These are phyloP conservation scores for Pollimyrus isidori DNA, from an alignment of 2,113 vertebrate species.

Conservation along the genomic window DNA sequence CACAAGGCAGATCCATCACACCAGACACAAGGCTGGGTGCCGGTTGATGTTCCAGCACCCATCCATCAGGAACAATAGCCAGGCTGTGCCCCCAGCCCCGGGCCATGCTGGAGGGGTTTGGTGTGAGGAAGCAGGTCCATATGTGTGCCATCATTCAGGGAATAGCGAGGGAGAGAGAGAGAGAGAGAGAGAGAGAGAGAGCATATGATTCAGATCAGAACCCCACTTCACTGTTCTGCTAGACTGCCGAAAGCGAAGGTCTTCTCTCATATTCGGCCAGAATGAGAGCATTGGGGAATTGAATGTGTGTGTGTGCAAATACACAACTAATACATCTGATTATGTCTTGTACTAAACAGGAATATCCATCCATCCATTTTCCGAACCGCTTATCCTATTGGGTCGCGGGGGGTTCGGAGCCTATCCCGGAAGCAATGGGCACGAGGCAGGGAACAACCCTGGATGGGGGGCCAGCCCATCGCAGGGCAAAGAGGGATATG, in stretches of 20 bases:
- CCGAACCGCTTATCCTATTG: too few relatives aligned
- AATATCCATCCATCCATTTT: too few relatives aligned
- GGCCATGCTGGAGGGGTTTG: not conserved
- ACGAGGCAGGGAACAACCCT: too few relatives aligned
- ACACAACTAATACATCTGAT: not conserved
- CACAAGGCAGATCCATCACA: not conserved
- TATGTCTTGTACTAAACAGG: not conserved
- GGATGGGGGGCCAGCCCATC: too few relatives aligned
- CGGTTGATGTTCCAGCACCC: not conserved
- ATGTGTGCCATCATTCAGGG: not conserved
- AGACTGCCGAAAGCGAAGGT: not conserved
- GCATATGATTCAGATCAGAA: not conserved
- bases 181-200: not conserved
- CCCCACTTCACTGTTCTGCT: not conserved
- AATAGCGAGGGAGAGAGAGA: not conserved
- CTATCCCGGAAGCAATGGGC: too few relatives aligned
- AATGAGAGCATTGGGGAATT: not conserved
- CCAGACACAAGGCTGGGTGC: not conserved
- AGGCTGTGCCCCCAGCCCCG: not conserved
- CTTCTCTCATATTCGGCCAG: not conserved
- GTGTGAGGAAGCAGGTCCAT: not conserved
- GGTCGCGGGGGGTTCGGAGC: too few relatives aligned
- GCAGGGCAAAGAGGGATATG: too few relatives aligned
- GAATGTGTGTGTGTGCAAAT: not conserved
- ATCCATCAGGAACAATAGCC: constrained; percentile 3